phyloP scores from a whole-genome alignment of 2,797 vertebrate species.

The Myripristis jacobus region DNA sequence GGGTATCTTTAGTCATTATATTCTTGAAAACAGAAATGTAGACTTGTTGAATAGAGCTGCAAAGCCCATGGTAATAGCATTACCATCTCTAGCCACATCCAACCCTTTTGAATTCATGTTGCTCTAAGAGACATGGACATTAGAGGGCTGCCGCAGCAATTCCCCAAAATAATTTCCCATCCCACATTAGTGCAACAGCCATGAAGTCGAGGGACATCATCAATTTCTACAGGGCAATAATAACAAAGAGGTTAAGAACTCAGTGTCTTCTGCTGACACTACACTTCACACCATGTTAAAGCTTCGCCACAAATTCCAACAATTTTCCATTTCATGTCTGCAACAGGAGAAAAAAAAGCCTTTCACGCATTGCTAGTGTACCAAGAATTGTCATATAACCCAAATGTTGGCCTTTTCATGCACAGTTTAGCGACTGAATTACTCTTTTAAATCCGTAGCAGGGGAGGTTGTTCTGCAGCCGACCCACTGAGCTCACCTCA shows the following conservation, averaged over 20 bases:
- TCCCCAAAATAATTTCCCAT: slow-evolving; percentile 68
- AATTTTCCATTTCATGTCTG: slow-evolving; percentile 58
- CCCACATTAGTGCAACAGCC: slow-evolving; percentile 74
- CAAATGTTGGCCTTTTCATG: slow-evolving; percentile 40
- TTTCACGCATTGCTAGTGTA: slow-evolving; percentile 50
- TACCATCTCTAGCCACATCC: slow-evolving; percentile 41
- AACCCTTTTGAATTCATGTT: slow-evolving; percentile 60
- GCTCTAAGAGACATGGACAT: slow-evolving; percentile 66
- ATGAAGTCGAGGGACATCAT: slow-evolving; percentile 74
- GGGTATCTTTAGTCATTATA: slow-evolving; percentile 47
- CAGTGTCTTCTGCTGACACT: slow-evolving; percentile 55
- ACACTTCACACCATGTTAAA: slow-evolving; percentile 69
- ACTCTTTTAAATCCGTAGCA: slow-evolving; percentile 9
- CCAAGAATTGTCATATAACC: slow-evolving; percentile 26
- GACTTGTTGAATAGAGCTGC: slow-evolving; percentile 46
- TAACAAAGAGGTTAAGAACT: slow-evolving; percentile 70
- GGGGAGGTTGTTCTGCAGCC: too few relatives aligned
- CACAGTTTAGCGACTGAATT: slow-evolving; percentile 35
- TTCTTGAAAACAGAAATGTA: slow-evolving; percentile 45
- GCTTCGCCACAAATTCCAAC: slow-evolving; percentile 37
- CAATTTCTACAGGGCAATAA: slow-evolving; percentile 77
- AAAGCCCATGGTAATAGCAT: slow-evolving; percentile 15
- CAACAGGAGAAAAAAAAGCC: slow-evolving; percentile 43
- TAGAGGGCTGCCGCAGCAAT: slow-evolving; percentile 61
- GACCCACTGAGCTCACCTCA: slow-evolving; percentile 8